These are phyloP conservation scores for Pandemis heparana DNA, from an alignment of 2,888 invertebrate species.

Conservation along the genomic window DNA sequence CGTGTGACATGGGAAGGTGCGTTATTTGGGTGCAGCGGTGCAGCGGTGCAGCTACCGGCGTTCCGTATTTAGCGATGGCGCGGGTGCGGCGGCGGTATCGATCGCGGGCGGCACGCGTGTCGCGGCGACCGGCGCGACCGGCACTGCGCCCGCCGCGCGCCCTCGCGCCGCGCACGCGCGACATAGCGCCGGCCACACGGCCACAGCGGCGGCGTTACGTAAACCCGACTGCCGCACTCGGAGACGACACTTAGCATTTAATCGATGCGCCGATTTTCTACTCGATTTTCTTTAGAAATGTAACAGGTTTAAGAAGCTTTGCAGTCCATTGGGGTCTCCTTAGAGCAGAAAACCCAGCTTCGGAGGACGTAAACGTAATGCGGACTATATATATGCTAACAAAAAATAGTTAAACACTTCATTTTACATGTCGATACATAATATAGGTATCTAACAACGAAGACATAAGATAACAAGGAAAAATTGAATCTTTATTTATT, in stretches of 20 bases:
- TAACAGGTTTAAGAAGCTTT: not conserved
- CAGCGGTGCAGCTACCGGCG: conserved; percentile 75
- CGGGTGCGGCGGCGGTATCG: conserved; percentile 56
- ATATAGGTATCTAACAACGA: too few relatives aligned
- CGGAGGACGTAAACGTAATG: not conserved
- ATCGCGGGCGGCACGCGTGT: conserved; percentile 72
- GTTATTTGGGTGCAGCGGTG: conserved; percentile 64
- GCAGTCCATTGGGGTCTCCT: not conserved
- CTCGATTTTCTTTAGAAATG: not conserved
- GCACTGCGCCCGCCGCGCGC: conserved; percentile 67
- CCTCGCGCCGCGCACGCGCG: conserved; percentile 73
- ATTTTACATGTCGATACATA: too few relatives aligned
- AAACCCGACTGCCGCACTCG: conserved; percentile 17
- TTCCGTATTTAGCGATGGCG: conserved; percentile 49
- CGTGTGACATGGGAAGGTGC: conserved; percentile 14
- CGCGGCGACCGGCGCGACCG: conserved; percentile 81
- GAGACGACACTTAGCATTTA: not conserved
- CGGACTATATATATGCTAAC: not conserved
- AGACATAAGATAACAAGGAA: too few relatives aligned
- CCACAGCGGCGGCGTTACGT: conserved; percentile 38
- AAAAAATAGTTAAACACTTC: not conserved
- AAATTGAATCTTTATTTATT: too few relatives aligned
- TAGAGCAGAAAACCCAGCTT: not conserved
- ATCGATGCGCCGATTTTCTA: not conserved
- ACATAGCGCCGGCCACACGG: conserved; percentile 40